phyloP scores from a whole-genome alignment of 64 coral and sea anemone genomes.

The Astreopora myriophthalma region DNA sequence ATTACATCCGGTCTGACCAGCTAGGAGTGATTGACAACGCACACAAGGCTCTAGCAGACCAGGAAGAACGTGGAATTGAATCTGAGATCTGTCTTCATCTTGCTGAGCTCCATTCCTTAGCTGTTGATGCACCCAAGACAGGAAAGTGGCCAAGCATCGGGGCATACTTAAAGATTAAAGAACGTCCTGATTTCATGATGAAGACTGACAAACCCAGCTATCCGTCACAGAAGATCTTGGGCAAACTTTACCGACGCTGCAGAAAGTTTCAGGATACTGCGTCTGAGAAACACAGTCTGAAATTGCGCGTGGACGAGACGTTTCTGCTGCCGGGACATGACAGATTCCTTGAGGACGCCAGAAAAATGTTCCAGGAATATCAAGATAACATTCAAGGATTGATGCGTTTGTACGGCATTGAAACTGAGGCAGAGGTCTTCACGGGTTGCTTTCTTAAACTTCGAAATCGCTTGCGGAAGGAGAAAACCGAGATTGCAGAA shows the following conservation, averaged over 20 bases:
- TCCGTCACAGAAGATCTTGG: constrained; percentile 82
- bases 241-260: constrained; percentile 89
- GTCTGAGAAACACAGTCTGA: constrained; percentile 17
- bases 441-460: constrained; percentile 91
- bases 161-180: not conserved
- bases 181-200: constrained; percentile 99
- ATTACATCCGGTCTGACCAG: constrained; percentile 90
- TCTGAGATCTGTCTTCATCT: constrained; percentile 80
- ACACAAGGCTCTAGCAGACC: constrained; percentile 91
- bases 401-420: constrained; percentile 90
- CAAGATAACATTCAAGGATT: constrained; percentile 54
- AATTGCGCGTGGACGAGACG: constrained; percentile 39
- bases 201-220: constrained; percentile 91
- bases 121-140: constrained; percentile 95
- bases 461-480: constrained; percentile 77
- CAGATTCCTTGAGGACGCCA: constrained; percentile 20
- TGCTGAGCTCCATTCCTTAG: constrained; percentile 80
- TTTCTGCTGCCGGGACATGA: constrained; percentile 75
- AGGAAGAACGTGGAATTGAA: constrained; percentile 60
- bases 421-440: constrained; percentile 83
- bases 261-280: constrained; percentile 78
- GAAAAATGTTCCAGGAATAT: constrained; percentile 25
- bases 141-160: constrained; percentile 62
- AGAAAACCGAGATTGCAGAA: constrained; percentile 84
- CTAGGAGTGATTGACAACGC: constrained; percentile 97